These are phyloP conservation scores for Leptodactylus fallax DNA, from an alignment of 2,797 vertebrate genomes.

Conservation along the genomic window DNA sequence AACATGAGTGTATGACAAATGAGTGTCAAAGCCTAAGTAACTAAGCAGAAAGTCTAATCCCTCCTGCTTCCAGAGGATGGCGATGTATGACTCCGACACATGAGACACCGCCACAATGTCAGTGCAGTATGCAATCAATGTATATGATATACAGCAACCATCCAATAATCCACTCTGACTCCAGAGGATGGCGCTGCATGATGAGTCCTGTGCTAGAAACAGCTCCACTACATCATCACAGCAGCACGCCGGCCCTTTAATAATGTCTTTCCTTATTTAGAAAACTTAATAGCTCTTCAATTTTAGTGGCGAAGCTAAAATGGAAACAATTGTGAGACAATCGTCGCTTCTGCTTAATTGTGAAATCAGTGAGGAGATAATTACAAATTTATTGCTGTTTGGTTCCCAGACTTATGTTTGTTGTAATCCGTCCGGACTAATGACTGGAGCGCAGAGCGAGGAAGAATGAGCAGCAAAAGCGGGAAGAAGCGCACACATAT, in stretches of 20 bases:
- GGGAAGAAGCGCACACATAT: neutral
- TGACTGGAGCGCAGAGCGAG: constrained; percentile 10
- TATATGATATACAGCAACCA: neutral
- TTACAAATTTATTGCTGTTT: constrained; percentile 44
- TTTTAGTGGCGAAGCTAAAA: constrained; percentile 32
- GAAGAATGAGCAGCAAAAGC: neutral
- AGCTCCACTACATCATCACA: neutral
- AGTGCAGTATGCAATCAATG: neutral
- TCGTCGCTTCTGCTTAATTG: constrained; percentile 38
- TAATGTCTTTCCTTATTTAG: constrained; percentile 38
- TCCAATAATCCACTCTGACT: neutral
- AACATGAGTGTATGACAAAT: too few species aligned
- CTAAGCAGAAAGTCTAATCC: too few species aligned
- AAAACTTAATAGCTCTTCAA: constrained; percentile 36
- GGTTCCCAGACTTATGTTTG: constrained; percentile 34
- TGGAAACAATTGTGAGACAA: constrained; percentile 37
- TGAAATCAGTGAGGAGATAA: constrained; percentile 38
- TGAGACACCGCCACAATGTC: too few species aligned
- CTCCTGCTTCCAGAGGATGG: too few species aligned
- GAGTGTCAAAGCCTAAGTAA: too few species aligned
- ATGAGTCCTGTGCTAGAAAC: neutral
- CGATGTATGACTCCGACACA: too few species aligned
- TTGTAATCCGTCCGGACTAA: constrained; percentile 18
- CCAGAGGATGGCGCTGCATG: constrained; percentile 24
- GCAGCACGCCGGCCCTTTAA: neutral